Evolutionary conservation across 2,113 vertebrate species (phyloP), one percentile per base, ranked within the genome.

Genomic region (Perca schrenkii): DNA sequence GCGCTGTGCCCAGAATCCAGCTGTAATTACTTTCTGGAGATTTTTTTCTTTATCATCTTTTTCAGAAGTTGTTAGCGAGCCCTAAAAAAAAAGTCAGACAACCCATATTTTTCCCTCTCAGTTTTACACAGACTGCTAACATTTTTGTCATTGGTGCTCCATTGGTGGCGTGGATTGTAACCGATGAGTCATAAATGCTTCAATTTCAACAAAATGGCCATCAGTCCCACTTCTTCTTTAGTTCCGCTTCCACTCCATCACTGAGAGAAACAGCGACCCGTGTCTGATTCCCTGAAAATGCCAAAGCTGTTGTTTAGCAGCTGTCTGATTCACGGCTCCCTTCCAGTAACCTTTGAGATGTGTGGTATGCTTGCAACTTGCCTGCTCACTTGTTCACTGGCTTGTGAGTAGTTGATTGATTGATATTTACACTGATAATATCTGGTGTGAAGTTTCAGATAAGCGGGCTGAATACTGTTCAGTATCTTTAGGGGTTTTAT

Each of bases 251-350:
- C 5, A n/a, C 52, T 81, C 65, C 61, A 53, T 79, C 75, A 69
- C 58, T 65, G 69, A 49, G 40, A 69, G 75, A 56, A 47, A 53
- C 21, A 1, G 19, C 4, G 57, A 80, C 58, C 49, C 36, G 11
- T 61, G 65, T 40, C 50, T 21, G 43, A 54, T 74, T 56, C 66
- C 47, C 16, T 71, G 54, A 52, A 88, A 85, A 82, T 75, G 64
- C 70, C 74, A 63, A 49, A 46, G 58, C 56, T 82, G 61, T 67
- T 85, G 63, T 78, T 78, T 12, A 65, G 69, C 74, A 49, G 77
- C 74, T 70, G 82, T 46, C 52, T 60, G 63, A 72, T 57, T 81
- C 77, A 60, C 82, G 15, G 67, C 77, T 47, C 68, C 67, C 75
- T 50, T 10, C 78, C 49, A 15, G 36, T 65, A 64, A 81, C 69